These are phyloP conservation scores for Ciconia boyciana DNA, from an alignment of 2,113 vertebrate species.

Conservation along the genomic window DNA sequence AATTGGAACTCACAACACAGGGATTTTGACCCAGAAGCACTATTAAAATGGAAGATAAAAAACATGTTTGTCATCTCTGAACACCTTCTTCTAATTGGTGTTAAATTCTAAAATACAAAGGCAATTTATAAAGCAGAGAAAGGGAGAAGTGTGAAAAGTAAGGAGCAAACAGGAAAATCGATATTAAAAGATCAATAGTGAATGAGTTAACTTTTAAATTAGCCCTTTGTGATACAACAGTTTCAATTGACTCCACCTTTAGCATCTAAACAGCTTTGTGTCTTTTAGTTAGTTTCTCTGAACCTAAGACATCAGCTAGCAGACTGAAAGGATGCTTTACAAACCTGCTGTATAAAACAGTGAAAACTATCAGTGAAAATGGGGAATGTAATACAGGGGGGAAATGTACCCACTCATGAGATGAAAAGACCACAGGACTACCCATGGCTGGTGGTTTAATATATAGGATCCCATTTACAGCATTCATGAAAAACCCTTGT, in stretches of 20 bases:
- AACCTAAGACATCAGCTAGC: neutral
- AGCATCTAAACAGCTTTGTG: neutral
- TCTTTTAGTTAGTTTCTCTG: neutral
- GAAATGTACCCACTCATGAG: neutral
- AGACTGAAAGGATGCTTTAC: neutral
- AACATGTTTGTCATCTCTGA: conserved; percentile 5
- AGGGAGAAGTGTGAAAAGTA: conserved; percentile 9
- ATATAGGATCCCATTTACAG: neutral
- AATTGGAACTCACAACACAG: neutral
- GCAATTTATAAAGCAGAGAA: conserved; percentile 17
- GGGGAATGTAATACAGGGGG: neutral
- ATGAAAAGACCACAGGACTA: neutral
- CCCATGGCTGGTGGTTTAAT: neutral
- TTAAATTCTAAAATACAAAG: conserved; percentile 10
- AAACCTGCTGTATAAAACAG: neutral
- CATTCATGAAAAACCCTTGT: neutral
- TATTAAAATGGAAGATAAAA: conserved; percentile 29
- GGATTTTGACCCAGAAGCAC: neutral
- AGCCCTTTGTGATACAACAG: conserved; percentile 11
- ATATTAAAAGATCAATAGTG: neutral
- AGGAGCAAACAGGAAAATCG: conserved; percentile 6
- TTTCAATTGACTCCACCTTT: conserved; percentile 11
- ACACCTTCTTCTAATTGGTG: conserved; percentile 45
- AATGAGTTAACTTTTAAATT: conserved; percentile 45
- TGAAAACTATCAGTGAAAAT: neutral